phyloP scores from a whole-genome alignment of 2,888 invertebrate genomes.

The Exocentrus adspersus region DNA sequence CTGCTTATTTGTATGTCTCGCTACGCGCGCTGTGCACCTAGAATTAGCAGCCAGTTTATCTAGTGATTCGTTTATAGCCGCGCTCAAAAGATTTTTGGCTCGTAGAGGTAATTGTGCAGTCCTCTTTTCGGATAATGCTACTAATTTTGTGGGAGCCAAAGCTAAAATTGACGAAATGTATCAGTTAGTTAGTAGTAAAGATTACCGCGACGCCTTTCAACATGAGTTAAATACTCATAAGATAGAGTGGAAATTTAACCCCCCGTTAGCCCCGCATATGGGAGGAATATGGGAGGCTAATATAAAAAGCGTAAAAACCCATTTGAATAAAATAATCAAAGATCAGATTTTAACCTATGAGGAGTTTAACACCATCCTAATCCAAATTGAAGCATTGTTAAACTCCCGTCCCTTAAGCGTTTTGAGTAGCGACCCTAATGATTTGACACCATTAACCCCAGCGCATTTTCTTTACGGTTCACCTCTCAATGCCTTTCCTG shows the following conservation, averaged over 20 bases:
- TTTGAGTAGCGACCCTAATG: neutral
- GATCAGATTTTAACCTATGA: slow-evolving; percentile 35
- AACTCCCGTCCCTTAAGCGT: slow-evolving; percentile 40
- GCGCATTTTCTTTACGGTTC: neutral
- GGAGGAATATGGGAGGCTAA: slow-evolving; percentile 50
- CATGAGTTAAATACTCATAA: neutral
- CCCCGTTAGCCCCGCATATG: slow-evolving; percentile 45
- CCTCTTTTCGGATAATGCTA: slow-evolving; percentile 6
- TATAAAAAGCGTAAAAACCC: slow-evolving; percentile 45
- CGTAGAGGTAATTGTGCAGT: slow-evolving; percentile 6
- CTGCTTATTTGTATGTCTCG: too few species aligned
- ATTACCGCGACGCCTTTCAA: neutral
- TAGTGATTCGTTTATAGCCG: slow-evolving; percentile 4
- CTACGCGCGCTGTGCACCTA: too few species aligned
- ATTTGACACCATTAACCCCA: neutral
- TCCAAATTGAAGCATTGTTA: slow-evolving; percentile 40
- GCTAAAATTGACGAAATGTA: neutral
- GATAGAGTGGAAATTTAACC: slow-evolving; percentile 40
- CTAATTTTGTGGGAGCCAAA: slow-evolving; percentile 12
- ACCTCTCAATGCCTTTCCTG: neutral
- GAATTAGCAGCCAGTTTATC: slow-evolving; percentile 6
- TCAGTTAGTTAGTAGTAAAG: neutral
- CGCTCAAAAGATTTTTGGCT: slow-evolving; percentile 15
- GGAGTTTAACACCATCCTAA: slow-evolving; percentile 40
- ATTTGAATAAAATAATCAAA: slow-evolving; percentile 41